Base-by-base conservation (phyloP, 1,140 invertebrate genomes). In the Tyrophagus putrescentiae region DNA sequence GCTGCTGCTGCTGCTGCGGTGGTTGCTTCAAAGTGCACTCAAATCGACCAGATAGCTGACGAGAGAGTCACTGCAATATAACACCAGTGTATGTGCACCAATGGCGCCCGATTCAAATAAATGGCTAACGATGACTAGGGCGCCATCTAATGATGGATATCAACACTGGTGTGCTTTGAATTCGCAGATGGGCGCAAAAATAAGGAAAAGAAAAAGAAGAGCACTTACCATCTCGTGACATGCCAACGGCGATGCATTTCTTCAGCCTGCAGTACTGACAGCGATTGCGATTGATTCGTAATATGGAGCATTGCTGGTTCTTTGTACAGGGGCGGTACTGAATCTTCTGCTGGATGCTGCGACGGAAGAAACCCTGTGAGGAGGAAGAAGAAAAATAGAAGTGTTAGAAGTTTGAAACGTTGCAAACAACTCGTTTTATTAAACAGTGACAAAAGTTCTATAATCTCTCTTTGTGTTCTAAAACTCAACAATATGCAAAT, bases 181-280 rank as follows among this genome's bases (percentile, higher is more conserved):
- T 50, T 70, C 13, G 56, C 27, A 54, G 7, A 54, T 58, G 57
- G 28, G 9, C 28, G 11, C 11, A 11, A 11, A 13, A 13, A 23
- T 13, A 11, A 18, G 48, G 18, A 21, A 50, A 23, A 58, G 16
- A 6, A 54, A 58, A 58, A n/a, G 41, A 58, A 52, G 45, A 28
- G 58, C 52, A 77, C 82, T 82, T 70, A 96, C 92, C 91, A 80
- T 96, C 92, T 77, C 90, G 80, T 73, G 89, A 94, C 93, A 97
- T 97, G 73, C 93, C 93, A 64, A 95, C 92, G 57, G 87, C 85
- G 71, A 96, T 91, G 78, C 93, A 97, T 79, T 96, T 96, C 76
- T 95, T 95, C 66, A 96, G 81, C 64, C 93, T 80, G 76, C 93
- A 98, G 77, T 84, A 94, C 72, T 96, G 91, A 76, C 93, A 97